Evolutionary conservation across 2,113 vertebrate genomes (phyloP), one percentile per base, ranked within the genome.

Genomic region (Abramis brama): DNA sequence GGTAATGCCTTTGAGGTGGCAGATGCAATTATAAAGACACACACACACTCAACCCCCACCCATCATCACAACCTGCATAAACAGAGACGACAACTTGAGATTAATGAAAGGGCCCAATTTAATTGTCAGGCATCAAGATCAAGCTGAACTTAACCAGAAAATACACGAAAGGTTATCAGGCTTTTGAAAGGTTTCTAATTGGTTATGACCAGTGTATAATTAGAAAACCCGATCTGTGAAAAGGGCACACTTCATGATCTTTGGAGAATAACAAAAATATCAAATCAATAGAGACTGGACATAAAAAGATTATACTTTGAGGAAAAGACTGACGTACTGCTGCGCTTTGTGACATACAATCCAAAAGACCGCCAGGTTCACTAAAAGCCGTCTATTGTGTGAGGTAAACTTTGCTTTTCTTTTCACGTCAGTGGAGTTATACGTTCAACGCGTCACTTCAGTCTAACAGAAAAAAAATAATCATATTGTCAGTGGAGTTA

Each of bases 41-140:
- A 60, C 39, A 55, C 57, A 75, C 82, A 85, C 45, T 43, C 89
- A 94, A 85, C 88, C 89, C 95, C 91, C 95, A 90, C 86, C 95
- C 93, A 90, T 94, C 95, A 96, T 95, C 95, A 96, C 95, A 96
- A 96, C 94, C 94, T 96, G 95, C 94, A 96, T 97, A 98, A 98
- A 97, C 97, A 98, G 94, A 94, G 94, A 96, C 97, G 97, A 99
- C 97, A 99, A 97, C 97, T 97, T 96, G 97, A 99, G 97, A 99
- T 98, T 98, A 98, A 99, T 98, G 96, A 96, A 95, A 94, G 95
- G 94, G 95, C 96, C 94, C 96, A 96, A 96, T 97, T 97, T 97
- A 98, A 97, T 97, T 97, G 97, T 98, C 97, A 97, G 91, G 96
- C 96, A 95, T 97, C 95, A 96, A 96, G 96, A 94, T 93, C 81